Base-by-base conservation (phyloP, 2,797 vertebrate genomes). In the Myiotriccus ornatus region DNA sequence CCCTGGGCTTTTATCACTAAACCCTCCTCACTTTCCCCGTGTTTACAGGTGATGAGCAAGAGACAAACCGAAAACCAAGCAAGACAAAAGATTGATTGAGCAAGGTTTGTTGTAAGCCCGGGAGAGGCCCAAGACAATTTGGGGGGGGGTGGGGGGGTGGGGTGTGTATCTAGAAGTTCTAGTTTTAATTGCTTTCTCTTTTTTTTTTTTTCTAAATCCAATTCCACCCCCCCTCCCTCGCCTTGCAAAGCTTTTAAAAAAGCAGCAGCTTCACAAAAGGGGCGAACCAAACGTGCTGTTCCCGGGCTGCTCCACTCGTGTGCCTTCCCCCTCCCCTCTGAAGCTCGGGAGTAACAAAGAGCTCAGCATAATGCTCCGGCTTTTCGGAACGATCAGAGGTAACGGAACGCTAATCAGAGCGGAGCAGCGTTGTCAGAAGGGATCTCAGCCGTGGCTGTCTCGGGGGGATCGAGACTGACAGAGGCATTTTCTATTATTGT, bases 361-460 rank as follows among this genome's bases (percentile, higher is more conserved):
- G 94, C 84, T 94, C 81, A 94, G 94, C 75, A 91, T 68, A 94
- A 95, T 90, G 88, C 90, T 94, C 77, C 74, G 73, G 91, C 94
- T 95, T 95, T 97, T 96, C 95, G 94, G 65, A 97, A 87, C 63
- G 86, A 97, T 96, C 92, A 75, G 71, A 91, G 94, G 83, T 79
- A 89, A 47, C 34, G 10, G 88, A 92, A 97, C 60, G 39, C 94
- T 97, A 97, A 97, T 84, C 86, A 95, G 94, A 96, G 20, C 70
- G 76, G 96, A 97, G 89, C 63, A 89, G 92, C 88, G 62, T 94
- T 97, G 97, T 97, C 97, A 96, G 83, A 85, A 96, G 94, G 91
- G 56, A 96, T 97, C 95, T 92, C 85, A 14, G 92, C 32, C 7
- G 83, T 71, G 91, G 56, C 90, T 41, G 75, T 87, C 95, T 95